Conservation (phyloP, 2,888 invertebrate genomes). For the Dione juno region DNA sequence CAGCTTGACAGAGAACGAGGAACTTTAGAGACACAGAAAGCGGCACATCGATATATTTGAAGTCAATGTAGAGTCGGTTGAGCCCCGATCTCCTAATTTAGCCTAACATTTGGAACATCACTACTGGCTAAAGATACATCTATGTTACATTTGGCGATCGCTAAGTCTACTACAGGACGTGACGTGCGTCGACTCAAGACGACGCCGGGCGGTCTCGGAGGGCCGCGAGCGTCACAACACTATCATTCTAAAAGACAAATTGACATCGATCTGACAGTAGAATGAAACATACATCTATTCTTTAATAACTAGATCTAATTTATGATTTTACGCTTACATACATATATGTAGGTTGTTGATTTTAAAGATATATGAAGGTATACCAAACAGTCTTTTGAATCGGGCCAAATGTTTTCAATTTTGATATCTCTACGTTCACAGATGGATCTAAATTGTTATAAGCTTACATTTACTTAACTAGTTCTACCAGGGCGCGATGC, state of each 20-base stretch:
- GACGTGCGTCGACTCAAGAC: slow-evolving; percentile 48
- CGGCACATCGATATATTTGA: slow-evolving; percentile 40
- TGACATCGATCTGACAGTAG: slow-evolving; percentile 69
- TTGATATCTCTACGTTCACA: slow-evolving; percentile 77
- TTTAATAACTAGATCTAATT: slow-evolving; percentile 68
- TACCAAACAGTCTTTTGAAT: slow-evolving; percentile 88
- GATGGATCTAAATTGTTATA: slow-evolving; percentile 72
- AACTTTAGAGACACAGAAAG: slow-evolving; percentile 45
- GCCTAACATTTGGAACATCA: slow-evolving; percentile 82
- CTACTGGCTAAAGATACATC: slow-evolving; percentile 81
- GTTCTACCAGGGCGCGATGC: slow-evolving; percentile 55
- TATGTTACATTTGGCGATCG: slow-evolving; percentile 82
- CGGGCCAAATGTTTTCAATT: slow-evolving; percentile 86
- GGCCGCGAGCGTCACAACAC: slow-evolving; percentile 62
- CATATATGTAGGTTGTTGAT: slow-evolving; percentile 66
- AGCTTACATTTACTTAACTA: slow-evolving; percentile 64
- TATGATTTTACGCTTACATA: slow-evolving; percentile 65
- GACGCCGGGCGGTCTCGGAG: slow-evolving; percentile 54
- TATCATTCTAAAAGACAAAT: slow-evolving; percentile 64
- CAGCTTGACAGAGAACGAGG: slow-evolving; percentile 43
- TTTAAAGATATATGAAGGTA: slow-evolving; percentile 84
- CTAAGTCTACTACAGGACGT: slow-evolving; percentile 71
- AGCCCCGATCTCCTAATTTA: slow-evolving; percentile 71
- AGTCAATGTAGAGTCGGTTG: slow-evolving; percentile 58
- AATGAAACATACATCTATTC: slow-evolving; percentile 60